Conservation (phyloP, 2,113 vertebrate genomes). For the Synchiropus splendidus region DNA sequence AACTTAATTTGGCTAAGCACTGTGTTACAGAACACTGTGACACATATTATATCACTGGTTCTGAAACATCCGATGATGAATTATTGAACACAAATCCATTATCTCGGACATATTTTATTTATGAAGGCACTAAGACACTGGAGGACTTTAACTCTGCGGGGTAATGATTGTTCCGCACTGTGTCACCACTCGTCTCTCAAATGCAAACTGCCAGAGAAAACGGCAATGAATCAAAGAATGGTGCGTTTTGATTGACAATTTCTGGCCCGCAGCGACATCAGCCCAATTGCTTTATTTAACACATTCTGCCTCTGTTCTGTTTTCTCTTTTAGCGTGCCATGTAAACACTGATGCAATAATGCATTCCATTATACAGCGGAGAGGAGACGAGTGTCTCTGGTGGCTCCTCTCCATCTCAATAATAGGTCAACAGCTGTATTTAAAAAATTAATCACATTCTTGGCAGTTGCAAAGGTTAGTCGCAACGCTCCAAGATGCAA, state of each 20-base stretch:
- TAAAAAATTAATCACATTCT: constrained; percentile 76
- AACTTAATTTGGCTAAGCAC: constrained; percentile 67
- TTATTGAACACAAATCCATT: constrained; percentile 73
- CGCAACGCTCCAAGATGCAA: constrained; percentile 53
- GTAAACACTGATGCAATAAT: constrained; percentile 75
- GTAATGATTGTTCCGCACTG: constrained; percentile 67
- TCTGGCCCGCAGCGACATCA: constrained; percentile 58
- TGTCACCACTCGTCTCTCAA: constrained; percentile 54
- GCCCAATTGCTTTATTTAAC: constrained; percentile 64
- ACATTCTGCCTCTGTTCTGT: constrained; percentile 56
- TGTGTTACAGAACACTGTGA: constrained; percentile 58
- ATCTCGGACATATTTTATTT: constrained; percentile 70
- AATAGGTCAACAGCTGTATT: constrained; percentile 79
- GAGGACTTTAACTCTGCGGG: constrained; percentile 54
- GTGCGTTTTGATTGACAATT: constrained; percentile 59
- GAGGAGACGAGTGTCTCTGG: constrained; percentile 54
- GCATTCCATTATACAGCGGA: constrained; percentile 62
- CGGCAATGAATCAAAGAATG: constrained; percentile 55
- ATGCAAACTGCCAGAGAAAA: no score
- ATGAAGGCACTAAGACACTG: constrained; percentile 64
- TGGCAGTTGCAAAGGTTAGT: constrained; percentile 72
- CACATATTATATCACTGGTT: constrained; percentile 63
- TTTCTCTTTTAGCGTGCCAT: constrained; percentile 42
- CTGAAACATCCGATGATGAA: constrained; percentile 66
- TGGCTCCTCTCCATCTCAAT: constrained; percentile 65